Conservation (phyloP, 2,888 invertebrate genomes). For the Orchestes rusci region DNA sequence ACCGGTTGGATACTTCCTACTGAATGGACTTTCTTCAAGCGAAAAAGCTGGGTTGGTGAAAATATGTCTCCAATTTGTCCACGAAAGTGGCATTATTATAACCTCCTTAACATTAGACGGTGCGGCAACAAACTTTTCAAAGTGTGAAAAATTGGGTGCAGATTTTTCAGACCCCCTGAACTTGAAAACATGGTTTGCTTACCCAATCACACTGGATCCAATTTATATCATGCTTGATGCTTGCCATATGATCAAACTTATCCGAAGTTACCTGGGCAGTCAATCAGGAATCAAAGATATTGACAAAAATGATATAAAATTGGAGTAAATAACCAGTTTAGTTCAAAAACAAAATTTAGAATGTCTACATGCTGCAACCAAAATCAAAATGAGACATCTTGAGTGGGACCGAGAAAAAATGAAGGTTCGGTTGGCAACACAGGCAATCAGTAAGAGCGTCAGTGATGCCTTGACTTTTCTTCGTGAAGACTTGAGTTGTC, state of each 20-base stretch:
- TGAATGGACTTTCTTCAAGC: constrained; percentile 21
- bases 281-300: constrained; percentile 13
- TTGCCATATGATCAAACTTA: constrained; percentile 22
- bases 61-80: constrained; percentile 22
- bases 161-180: constrained; percentile 20
- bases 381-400: constrained; percentile 20
- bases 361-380: constrained; percentile 24
- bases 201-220: constrained; percentile 17
- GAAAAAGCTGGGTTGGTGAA: constrained; percentile 25
- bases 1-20: constrained; percentile 26
- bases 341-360: constrained; percentile 20
- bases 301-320: constrained; percentile 16
- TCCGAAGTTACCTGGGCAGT: constrained; percentile 21
- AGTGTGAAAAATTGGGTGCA: constrained; percentile 23
- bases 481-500: constrained; percentile 14
- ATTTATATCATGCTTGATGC: constrained; percentile 19
- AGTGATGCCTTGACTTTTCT: constrained; percentile 21
- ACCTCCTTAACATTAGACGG: constrained; percentile 30
- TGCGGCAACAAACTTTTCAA: constrained; percentile 25
- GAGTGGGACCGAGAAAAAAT: constrained; percentile 24
- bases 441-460: constrained; percentile 24
- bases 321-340: constrained; percentile 16
- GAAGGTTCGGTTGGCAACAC: constrained; percentile 21
- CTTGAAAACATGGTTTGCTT: constrained; percentile 21
- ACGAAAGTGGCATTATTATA: constrained; percentile 25